These are phyloP conservation scores for Tetranychus cinnabarinus DNA, from an alignment of 1,140 invertebrate genomes.

Conservation along the genomic window DNA sequence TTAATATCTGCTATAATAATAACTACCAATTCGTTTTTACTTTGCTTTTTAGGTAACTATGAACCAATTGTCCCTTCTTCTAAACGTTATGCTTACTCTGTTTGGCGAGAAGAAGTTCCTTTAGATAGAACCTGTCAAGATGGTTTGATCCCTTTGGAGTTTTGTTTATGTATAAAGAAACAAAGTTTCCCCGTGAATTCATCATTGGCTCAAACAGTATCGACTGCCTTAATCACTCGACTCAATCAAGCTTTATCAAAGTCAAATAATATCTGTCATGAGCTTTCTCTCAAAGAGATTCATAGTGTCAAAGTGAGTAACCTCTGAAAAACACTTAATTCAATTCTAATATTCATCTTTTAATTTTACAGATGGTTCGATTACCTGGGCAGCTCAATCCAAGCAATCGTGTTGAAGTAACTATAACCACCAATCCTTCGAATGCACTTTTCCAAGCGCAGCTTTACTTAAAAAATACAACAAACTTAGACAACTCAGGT, in stretches of 20 bases:
- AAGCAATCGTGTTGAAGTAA: background rate
- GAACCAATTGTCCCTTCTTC: background rate
- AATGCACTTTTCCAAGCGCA: background rate
- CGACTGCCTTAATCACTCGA: background rate
- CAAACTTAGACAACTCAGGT: too few species aligned
- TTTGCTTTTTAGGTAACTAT: background rate
- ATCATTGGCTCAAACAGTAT: background rate
- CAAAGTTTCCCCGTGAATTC: too few species aligned
- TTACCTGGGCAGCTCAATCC: background rate
- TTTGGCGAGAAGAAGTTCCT: conserved; percentile 1
- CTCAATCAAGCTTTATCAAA: background rate
- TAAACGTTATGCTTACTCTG: background rate
- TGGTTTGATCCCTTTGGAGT: conserved; percentile 3
- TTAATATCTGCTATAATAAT: background rate
- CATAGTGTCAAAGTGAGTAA: background rate
- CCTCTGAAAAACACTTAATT: background rate
- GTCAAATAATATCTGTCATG: background rate
- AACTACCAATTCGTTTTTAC: too few species aligned
- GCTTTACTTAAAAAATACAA: background rate
- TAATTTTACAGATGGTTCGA: background rate
- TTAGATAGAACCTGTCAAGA: conserved; percentile 2
- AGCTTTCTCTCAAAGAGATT: background rate
- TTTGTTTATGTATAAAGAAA: conserved; percentile 4
- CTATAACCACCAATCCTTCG: background rate
- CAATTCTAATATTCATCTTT: background rate